Evolutionary conservation across 2,797 vertebrate species (phyloP).

Genomic region (Geotrypetes seraphini): DNA sequence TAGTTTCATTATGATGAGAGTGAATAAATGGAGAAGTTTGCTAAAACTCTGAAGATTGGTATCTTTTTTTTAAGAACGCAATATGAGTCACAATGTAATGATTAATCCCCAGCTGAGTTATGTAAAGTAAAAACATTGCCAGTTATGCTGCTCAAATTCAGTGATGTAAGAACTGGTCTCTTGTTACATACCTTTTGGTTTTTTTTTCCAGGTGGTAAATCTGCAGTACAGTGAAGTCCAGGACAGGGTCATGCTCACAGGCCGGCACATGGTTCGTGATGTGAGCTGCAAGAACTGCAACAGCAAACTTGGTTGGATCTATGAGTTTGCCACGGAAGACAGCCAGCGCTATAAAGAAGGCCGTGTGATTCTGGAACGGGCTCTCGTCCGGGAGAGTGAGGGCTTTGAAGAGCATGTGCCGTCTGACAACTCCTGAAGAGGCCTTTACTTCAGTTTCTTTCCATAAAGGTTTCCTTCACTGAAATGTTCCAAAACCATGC

Average conservation of each 20-base stretch:
- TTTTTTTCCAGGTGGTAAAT: conserved; percentile 84
- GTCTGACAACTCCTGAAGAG: conserved; percentile 86
- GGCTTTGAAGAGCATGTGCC: conserved; percentile 95
- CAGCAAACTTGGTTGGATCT: conserved; percentile 98
- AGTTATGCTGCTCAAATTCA: neutral
- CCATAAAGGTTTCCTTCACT: conserved; percentile 41
- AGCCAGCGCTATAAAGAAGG: conserved; percentile 97
- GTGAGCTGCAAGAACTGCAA: conserved; percentile 99
- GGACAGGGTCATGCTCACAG: conserved; percentile 94
- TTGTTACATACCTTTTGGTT: too few species aligned
- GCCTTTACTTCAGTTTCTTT: conserved; percentile 3
- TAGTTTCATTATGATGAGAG: too few species aligned
- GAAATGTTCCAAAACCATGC: conserved; percentile 41
- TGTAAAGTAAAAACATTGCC: too few species aligned
- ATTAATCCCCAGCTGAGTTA: too few species aligned
- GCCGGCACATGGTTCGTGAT: conserved; percentile 93
- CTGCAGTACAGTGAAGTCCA: conserved; percentile 96
- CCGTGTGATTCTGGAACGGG: conserved; percentile 91
- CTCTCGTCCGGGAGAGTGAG: conserved; percentile 90
- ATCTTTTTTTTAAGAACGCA: too few species aligned
- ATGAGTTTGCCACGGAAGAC: conserved; percentile 96
- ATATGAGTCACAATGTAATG: too few species aligned
- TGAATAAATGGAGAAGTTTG: too few species aligned
- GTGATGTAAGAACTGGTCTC: too few species aligned
- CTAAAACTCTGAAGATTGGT: too few species aligned